A percentile compares a stretch with the other conserved stretches of the same genome.
Conservation (phyloP, 2,113 vertebrate genomes). For the Protobothrops mucrosquamatus region DNA sequence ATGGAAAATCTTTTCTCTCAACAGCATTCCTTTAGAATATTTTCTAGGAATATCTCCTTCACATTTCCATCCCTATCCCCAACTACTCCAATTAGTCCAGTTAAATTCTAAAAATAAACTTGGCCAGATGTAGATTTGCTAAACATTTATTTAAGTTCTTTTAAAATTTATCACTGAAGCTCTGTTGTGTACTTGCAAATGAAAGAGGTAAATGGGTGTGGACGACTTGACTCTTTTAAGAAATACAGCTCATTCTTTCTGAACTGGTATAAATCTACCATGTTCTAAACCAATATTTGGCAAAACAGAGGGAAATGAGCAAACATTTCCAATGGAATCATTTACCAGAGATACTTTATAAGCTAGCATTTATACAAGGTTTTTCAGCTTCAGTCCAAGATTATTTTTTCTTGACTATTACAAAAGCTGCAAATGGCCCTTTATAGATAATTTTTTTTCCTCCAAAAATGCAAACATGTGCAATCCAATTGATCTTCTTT, state of each 20-base stretch:
- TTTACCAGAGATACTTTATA: neutral
- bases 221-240: neutral
- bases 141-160: conserved; percentile 70
- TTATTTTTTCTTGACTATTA: neutral
- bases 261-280: neutral
- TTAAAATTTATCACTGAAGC: conserved; percentile 39
- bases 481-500: neutral
- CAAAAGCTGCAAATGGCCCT: neutral
- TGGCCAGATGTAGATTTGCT: conserved; percentile 44
- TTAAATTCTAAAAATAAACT: conserved; percentile 64
- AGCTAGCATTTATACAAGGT: neutral
- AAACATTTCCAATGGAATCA: neutral
- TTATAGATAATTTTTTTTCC: neutral
- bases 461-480: neutral
- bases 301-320: neutral
- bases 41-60: conserved; percentile 41
- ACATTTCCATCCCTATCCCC: conserved; percentile 37
- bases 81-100: conserved; percentile 39
- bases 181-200: conserved; percentile 33
- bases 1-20: conserved; percentile 57
- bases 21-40: conserved; percentile 44
- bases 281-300: neutral
- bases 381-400: neutral
- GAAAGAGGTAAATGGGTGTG: conserved; percentile 9
- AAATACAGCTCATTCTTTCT: neutral